Evolutionary conservation across 2,888 invertebrate genomes (phyloP), one percentile per base, ranked within the genome.

Genomic region (Steinernema hermaphroditum): DNA sequence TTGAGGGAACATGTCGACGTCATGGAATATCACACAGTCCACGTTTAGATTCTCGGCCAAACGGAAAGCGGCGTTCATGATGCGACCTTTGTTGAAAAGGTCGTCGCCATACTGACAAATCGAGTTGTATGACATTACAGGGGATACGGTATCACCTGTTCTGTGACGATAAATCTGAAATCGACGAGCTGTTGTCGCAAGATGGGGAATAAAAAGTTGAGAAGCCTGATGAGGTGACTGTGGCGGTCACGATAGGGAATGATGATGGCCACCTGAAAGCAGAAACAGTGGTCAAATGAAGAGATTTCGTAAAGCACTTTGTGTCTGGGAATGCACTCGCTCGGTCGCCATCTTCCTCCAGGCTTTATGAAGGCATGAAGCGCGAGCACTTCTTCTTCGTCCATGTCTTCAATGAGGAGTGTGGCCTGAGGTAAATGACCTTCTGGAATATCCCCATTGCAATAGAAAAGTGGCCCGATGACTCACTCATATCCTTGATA

Each of bases 1-100:
- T 77, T 88, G 85, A 0, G 89, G 89, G 57, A 89, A 86, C 79
- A 89, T 85, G 78, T 89, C 89, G 14, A 88, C 89, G 71, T 86
- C 86, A 72, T 86, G 86, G 71, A 86, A 86, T 9, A 86, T 77
- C 41, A 86, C 84, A 75, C 86, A 86, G 69, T 85, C 82, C n/a
- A 84, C 82, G n/a, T 79, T 78, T 19, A 86, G 76, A 24, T 73
- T 76, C 69, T 82, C 80, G 0, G 85, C 85, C 43, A 83, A 76
- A 34, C 75, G 70, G 74, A 86, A 87, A 8, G 86, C 86, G 1
- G 85, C 85, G 73, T 86, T 86, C 86, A 86, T 87, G 24, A 87
- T 83, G 19, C 83, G 73, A 0, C 86, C 86, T 72, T 86, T 86
- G 80, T 86, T 86, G 78, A 85, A 75, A 16, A 85, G 77, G 72